Evolutionary conservation across 2,113 vertebrate genomes (phyloP), one percentile per base, ranked within the genome.

Genomic region (Drymodes brunneopygia): DNA sequence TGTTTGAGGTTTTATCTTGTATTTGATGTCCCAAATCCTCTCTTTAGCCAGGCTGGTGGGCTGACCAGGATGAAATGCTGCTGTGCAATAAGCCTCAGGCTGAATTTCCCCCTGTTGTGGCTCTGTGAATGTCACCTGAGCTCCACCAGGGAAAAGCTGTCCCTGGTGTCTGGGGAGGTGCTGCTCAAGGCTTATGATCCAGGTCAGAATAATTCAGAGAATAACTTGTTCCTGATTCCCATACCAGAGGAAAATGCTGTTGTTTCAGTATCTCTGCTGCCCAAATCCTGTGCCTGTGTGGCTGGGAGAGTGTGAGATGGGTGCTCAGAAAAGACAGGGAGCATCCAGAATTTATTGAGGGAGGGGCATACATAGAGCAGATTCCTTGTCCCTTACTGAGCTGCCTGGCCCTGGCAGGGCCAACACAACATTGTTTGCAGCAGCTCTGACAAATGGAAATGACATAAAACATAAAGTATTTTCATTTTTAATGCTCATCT

Each of bases 11-110:
- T 91, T 62, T 79, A 78, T 65, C 69, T 81, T 81, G 28, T 58
- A 15, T 28, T 86, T 78, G 29, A 38, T 90, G 47, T 62, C 67
- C 50, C 81, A 90, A 2, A 70, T 79, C 42, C 15, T 70, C 33
- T 89, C 42, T 62, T 64, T 62, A 80, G 72, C 8, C 3, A 22
- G 57, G n/a, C 53, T 77, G 48, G 15, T 71, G 79, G 50, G 40
- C 61, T 79, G 80, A 45, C 60, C 80, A 24, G 31, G 71, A 86
- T 86, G 87, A 94, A 82, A n/a, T 70, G 58, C 45, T 91, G 81
- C 81, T 0, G 7, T 51, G 67, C 72, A 50, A 10, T 29, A 7
- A 65, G 38, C 84, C 48, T 75, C 15, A 62, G 79, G 81, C 61
- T 62, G 75, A 29, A 64, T 80, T 88, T 67, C 61, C 90, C 75